phyloP scores from a whole-genome alignment of 2,888 invertebrate genomes.

The Hyposoter didymator region DNA sequence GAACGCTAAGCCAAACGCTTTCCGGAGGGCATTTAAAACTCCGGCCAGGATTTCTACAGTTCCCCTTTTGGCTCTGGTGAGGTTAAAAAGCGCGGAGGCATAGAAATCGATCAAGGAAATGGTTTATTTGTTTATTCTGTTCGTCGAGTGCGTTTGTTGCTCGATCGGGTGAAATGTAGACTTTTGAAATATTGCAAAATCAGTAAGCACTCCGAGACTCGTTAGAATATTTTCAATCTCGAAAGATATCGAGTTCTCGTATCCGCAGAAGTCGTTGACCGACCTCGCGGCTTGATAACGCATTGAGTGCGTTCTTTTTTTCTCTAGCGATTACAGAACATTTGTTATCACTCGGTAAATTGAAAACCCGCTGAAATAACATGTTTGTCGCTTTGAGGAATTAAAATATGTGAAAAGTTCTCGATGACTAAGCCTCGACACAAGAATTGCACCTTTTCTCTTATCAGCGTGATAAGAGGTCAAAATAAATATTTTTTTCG shows the following conservation, averaged over 20 bases:
- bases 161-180: not conserved
- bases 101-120: too few relatives aligned
- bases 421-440: slow-evolving; percentile 19
- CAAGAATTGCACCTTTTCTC: not conserved
- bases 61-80: too few relatives aligned
- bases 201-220: not conserved
- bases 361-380: slow-evolving; percentile 52
- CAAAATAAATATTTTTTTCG: not conserved
- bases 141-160: not conserved
- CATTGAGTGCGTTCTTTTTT: slow-evolving; percentile 32
- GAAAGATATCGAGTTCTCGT: slow-evolving; percentile 44
- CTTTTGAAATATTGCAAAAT: too few relatives aligned
- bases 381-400: slow-evolving; percentile 51
- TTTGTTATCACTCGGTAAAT: slow-evolving; percentile 54
- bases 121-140: not conserved
- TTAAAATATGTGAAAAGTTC: slow-evolving; percentile 35
- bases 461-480: slow-evolving; percentile 3
- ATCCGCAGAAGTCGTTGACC: slow-evolving; percentile 62
- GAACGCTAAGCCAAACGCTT: too few relatives aligned
- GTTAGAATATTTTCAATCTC: slow-evolving; percentile 56
- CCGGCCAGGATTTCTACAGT: too few relatives aligned
- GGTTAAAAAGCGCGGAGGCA: too few relatives aligned
- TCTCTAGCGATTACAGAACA: slow-evolving; percentile 52
- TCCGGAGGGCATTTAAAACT: too few relatives aligned
- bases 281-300: slow-evolving; percentile 58